Conservation (phyloP, 1,140 invertebrate genomes). For the Aphidius ervi region DNA sequence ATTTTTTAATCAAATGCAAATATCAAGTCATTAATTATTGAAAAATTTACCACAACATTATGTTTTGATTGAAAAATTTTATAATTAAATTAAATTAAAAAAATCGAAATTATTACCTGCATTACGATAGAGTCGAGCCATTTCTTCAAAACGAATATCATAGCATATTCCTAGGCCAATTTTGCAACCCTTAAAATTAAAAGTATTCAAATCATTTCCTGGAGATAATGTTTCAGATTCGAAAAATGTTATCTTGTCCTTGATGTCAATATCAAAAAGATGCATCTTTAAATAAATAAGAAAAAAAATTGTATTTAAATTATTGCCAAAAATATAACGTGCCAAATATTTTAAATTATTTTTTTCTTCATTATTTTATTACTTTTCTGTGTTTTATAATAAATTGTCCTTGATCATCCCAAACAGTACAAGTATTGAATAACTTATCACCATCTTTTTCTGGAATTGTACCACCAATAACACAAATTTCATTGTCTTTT, state of each 20-base stretch:
- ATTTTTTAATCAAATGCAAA: too few species aligned
- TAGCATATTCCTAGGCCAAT: constrained; percentile 93
- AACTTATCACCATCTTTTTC: constrained; percentile 69
- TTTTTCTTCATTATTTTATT: too few species aligned
- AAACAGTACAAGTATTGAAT: constrained; percentile 90
- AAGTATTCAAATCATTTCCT: constrained; percentile 72
- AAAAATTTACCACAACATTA: too few species aligned
- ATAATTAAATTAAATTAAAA: not conserved
- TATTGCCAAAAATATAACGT: too few species aligned
- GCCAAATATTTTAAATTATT: constrained; percentile 36
- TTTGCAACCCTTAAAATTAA: constrained; percentile 71
- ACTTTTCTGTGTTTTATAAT: constrained; percentile 69
- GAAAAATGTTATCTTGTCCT: constrained; percentile 87
- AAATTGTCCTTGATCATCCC: constrained; percentile 73
- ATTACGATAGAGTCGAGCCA: constrained; percentile 79
- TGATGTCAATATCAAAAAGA: constrained; percentile 93
- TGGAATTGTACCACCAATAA: constrained; percentile 88
- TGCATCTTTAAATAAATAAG: constrained; percentile 65
- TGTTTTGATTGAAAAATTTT: too few species aligned
- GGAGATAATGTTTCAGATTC: constrained; percentile 81
- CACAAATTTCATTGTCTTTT: constrained; percentile 71
- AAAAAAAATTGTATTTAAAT: constrained; percentile 1
- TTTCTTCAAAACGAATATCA: constrained; percentile 87
- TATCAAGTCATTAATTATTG: too few species aligned
- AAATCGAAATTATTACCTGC: constrained; percentile 54